Percentiles rank a stretch among this genome's conserved stretches.
These are phyloP conservation scores for Imbricaverruca yamaguchii DNA, from an alignment of 2,888 invertebrate genomes.

Conservation along the genomic window DNA sequence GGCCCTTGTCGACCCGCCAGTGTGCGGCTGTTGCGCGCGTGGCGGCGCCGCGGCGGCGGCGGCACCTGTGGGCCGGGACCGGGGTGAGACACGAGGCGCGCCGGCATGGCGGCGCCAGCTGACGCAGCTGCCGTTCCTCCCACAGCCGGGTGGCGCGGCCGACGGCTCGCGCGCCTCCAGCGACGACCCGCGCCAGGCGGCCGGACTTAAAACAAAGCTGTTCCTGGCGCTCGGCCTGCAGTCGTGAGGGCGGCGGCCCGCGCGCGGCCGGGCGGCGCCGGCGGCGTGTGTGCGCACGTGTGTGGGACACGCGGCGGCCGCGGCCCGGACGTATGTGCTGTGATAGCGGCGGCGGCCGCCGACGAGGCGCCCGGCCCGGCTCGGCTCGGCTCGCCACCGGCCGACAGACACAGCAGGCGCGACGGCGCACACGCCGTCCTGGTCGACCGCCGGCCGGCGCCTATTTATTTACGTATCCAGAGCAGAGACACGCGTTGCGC, in stretches of 20 bases:
- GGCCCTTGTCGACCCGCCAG: too few relatives aligned
- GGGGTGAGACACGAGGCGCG: too few relatives aligned
- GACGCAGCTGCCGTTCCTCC: constrained; percentile 26
- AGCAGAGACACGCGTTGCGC: background rate
- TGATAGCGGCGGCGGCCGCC: background rate
- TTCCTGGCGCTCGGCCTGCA: constrained; percentile 76
- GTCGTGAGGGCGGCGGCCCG: constrained; percentile 45
- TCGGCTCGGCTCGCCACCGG: too few relatives aligned
- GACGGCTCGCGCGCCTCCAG: constrained; percentile 32
- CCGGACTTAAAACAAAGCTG: constrained; percentile 69
- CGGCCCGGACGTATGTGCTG: background rate
- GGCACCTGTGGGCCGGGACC: background rate
- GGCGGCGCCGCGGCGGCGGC: too few relatives aligned
- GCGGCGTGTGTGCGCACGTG: background rate
- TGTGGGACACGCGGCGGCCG: background rate
- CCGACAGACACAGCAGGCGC: too few relatives aligned
- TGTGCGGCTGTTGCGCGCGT: too few relatives aligned
- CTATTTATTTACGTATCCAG: background rate
- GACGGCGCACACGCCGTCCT: too few relatives aligned
- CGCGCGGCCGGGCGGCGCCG: background rate
- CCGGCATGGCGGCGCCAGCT: background rate
- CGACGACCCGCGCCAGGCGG: constrained; percentile 56
- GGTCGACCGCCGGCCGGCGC: background rate
- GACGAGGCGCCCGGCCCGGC: background rate
- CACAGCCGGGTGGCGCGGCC: constrained; percentile 26